phyloP scores from a whole-genome alignment of 1,140 invertebrate species.

The Scaptomyza graminum region DNA sequence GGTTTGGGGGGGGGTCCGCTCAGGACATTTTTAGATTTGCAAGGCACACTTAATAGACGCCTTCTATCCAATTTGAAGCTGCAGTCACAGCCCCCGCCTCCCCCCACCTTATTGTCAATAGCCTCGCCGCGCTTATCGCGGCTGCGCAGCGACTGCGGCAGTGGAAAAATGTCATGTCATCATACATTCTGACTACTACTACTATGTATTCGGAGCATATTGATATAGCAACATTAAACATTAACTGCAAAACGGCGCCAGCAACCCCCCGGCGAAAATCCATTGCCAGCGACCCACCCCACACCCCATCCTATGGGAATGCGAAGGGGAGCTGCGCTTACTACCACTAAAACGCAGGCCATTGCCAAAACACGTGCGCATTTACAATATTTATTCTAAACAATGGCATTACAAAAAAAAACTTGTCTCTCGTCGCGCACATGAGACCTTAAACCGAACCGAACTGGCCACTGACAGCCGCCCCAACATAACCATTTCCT shows the following conservation, averaged over 20 bases:
- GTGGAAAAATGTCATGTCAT: slow-evolving; percentile 53
- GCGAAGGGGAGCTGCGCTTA: slow-evolving; percentile 9
- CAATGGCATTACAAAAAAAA: slow-evolving; percentile 82
- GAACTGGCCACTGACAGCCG: no score
- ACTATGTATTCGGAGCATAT: slow-evolving; percentile 51
- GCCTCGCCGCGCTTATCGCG: slow-evolving; percentile 23
- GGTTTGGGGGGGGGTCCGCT: no score
- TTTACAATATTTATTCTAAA: slow-evolving; percentile 76
- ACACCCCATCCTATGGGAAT: neutral
- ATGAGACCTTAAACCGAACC: slow-evolving; percentile 53
- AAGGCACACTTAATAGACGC: no score
- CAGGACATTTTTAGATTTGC: slow-evolving; percentile 8
- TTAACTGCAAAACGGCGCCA: slow-evolving; percentile 58
- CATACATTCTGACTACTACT: slow-evolving; percentile 13
- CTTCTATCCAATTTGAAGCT: no score
- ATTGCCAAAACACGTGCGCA: slow-evolving; percentile 70
- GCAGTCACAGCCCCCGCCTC: no score
- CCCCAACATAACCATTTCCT: neutral
- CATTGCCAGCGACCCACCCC: slow-evolving; percentile 7
- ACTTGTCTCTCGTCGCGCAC: slow-evolving; percentile 72
- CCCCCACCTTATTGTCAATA: neutral
- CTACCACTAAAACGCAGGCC: slow-evolving; percentile 47
- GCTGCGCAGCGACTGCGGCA: neutral
- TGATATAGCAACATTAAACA: slow-evolving; percentile 82
- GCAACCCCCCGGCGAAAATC: slow-evolving; percentile 32